phyloP scores from a whole-genome alignment of 1,140 invertebrate species.

The Probaryconus sp. region DNA sequence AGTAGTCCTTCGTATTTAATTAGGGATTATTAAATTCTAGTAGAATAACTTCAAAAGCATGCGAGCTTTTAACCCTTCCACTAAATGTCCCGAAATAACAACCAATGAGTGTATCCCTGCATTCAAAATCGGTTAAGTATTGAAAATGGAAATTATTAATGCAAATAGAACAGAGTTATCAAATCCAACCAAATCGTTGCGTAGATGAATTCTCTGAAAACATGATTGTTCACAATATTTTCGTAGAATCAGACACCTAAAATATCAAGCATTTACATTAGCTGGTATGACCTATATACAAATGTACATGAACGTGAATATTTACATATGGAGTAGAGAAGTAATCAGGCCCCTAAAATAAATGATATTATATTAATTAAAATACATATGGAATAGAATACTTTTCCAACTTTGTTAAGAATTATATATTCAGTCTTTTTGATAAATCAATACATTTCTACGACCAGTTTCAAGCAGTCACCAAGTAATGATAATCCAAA shows the following conservation, averaged over 20 bases:
- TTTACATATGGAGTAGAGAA: constrained; percentile 5
- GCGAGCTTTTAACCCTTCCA: constrained; percentile 12
- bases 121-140: constrained; percentile 27
- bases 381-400: no score
- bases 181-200: neutral
- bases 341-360: neutral
- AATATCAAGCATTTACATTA: constrained; percentile 25
- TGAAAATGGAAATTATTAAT: constrained; percentile 24
- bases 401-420: no score
- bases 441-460: constrained; percentile 8
- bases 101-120: constrained; percentile 5
- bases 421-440: no score
- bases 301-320: constrained; percentile 3
- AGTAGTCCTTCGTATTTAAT: constrained; percentile 19
- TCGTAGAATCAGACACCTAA: constrained; percentile 18
- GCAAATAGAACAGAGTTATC: constrained; percentile 8
- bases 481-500: constrained; percentile 5
- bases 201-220: neutral
- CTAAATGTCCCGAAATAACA: constrained; percentile 8
- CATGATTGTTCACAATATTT: neutral
- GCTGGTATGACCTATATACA: constrained; percentile 28
- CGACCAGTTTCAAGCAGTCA: constrained; percentile 12
- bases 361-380: neutral
- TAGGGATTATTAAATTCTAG: neutral
- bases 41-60: constrained; percentile 25